A percentile compares a stretch with the other conserved stretches of the same genome.
phyloP scores from a whole-genome alignment of 2,113 vertebrate genomes.

The Saguinus imperator region DNA sequence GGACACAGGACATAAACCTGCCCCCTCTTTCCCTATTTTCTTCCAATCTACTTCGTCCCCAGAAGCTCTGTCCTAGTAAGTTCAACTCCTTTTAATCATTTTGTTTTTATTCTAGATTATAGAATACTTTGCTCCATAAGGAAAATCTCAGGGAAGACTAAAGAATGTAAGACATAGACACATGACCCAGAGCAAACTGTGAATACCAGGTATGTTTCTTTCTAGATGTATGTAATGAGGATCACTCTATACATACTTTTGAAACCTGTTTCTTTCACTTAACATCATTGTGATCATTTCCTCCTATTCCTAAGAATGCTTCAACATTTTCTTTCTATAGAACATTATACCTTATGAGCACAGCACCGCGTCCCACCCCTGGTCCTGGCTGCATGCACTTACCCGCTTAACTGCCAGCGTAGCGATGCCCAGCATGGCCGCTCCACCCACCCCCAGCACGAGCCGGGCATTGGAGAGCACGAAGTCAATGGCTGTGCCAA shows the following conservation, averaged over 20 bases:
- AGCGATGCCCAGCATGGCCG: constrained; percentile 97
- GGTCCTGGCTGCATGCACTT: constrained; percentile 62
- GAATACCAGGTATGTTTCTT: neutral
- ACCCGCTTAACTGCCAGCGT: constrained; percentile 97
- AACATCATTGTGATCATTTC: neutral
- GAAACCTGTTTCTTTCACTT: neutral
- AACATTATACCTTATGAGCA: neutral
- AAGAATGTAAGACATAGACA: neutral
- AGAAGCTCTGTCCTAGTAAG: neutral
- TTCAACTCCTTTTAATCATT: neutral
- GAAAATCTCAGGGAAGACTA: constrained; percentile 25
- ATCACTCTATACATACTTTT: neutral
- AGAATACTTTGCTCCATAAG: neutral
- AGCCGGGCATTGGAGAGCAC: constrained; percentile 97
- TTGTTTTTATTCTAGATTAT: neutral
- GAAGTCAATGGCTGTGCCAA: constrained; percentile 96
- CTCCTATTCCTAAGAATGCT: neutral
- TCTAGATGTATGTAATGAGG: neutral
- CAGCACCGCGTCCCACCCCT: neutral
- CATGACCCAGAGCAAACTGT: neutral
- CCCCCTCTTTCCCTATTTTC: neutral
- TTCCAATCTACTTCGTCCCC: neutral
- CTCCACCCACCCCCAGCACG: constrained; percentile 97
- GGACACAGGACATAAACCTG: too few species aligned
- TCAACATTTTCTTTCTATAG: neutral